Conservation (phyloP, 2,113 vertebrate genomes). For the Tragelaphus strepsiceros region DNA sequence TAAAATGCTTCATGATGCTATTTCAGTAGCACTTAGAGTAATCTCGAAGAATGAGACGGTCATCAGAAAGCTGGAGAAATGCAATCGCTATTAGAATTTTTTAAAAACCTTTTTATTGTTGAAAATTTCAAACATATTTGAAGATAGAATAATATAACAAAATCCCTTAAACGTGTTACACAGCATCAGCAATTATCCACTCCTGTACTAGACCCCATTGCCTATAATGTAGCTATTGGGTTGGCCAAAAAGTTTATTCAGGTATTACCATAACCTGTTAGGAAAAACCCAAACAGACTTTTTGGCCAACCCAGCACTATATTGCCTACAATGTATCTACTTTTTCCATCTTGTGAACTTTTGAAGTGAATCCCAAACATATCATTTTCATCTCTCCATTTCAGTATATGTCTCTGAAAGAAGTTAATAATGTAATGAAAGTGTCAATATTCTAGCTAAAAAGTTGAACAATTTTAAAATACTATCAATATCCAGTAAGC, state of each 20-base stretch:
- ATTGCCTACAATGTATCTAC: not conserved
- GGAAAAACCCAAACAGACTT: not conserved
- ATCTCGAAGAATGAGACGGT: not conserved
- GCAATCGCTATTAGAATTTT: not conserved
- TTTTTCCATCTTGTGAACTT: not conserved
- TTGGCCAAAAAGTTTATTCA: not conserved
- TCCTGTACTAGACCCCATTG: fast-evolving
- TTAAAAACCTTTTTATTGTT: not conserved
- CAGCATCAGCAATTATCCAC: not conserved
- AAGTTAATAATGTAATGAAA: not conserved
- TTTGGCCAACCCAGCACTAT: not conserved
- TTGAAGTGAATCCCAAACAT: not conserved
- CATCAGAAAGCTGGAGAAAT: not conserved
- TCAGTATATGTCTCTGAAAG: not conserved
- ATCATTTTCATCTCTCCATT: not conserved
- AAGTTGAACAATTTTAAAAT: not conserved
- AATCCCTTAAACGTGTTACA: not conserved
- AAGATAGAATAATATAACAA: not conserved
- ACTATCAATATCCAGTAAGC: not conserved
- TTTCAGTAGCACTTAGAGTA: not conserved
- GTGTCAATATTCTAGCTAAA: not conserved
- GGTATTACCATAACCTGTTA: not conserved
- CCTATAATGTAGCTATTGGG: not conserved
- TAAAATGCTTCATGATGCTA: not conserved
- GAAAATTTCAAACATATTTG: not conserved